Base-by-base conservation (phyloP, 53 echinoderm and acorn worm genomes). In the Luidia sarsii region DNA sequence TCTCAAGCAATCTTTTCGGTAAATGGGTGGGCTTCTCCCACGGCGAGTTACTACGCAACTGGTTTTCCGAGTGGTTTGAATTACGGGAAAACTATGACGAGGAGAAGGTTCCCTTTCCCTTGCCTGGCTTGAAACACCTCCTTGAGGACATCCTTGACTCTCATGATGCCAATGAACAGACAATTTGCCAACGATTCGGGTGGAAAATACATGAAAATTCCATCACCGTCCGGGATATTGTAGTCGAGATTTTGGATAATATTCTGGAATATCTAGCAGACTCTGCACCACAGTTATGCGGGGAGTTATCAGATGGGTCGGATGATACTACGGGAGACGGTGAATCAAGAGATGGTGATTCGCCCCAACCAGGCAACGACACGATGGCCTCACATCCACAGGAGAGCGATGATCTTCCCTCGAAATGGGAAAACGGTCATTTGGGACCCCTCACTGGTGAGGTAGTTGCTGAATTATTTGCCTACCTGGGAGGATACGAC, bases 181-280 rank as follows among this genome's bases (percentile, higher is more conserved):
- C 67, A 43, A 29, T 67, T 15, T 67, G 67, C 46, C 21, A 67
- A 19, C 25, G 67, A 43, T 29, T 67, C 20, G 67, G 67, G 24
- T 28, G 30, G 43, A 67, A 45, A 14, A 46, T 67, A 11, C 67
- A 67, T 27, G 13, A 48, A 27, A 67, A 46, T 7, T 22, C 21
- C 9, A 46, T 67, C 28, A 67, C 67, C 11, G 67, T 67, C 18
- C 67, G 48, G 10, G 48, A 67, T 0, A 46, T 48, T 15, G 18
- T 27, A 11, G 45, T 67, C 14, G 45, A 67, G 67, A 67, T 67
- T 13, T 9, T 67, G 9, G 67, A 67, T 27, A 67, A 28, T 8
- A 48, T 43, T 2, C 45, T 67, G n/a, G 67, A 45, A 8, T 39
- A 20, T 46, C 3, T 67, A 28, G 67, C 43, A 43, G 15, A 15